Evolutionary conservation across 2,113 vertebrate genomes (phyloP).

Genomic region (Ovis aries): DNA sequence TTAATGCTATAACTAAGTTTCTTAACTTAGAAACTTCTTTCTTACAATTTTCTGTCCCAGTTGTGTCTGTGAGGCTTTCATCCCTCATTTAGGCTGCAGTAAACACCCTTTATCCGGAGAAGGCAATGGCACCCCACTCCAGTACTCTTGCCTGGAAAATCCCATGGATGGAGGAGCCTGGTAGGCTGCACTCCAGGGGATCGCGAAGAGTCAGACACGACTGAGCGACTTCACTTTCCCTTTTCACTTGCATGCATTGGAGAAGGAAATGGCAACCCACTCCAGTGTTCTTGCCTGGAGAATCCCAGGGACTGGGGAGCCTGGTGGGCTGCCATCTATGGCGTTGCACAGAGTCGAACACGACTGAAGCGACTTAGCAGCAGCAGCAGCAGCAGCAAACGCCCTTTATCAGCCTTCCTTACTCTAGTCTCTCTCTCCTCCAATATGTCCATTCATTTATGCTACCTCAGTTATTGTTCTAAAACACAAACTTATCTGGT

Average conservation of each 20-base stretch:
- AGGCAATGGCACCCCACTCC: too few species aligned
- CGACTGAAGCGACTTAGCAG: too few species aligned
- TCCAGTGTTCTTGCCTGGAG: too few species aligned
- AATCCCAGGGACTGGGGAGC: too few species aligned
- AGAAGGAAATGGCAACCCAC: too few species aligned
- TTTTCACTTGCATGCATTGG: too few species aligned
- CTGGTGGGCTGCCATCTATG: too few species aligned
- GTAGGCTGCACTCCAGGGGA: too few species aligned
- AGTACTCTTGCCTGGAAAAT: too few species aligned
- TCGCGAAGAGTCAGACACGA: rapidly evolving
- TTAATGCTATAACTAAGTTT: neutral
- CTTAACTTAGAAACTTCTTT: neutral
- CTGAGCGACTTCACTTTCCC: too few species aligned
- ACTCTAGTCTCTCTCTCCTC: neutral
- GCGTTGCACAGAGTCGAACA: too few species aligned
- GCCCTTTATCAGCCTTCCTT: neutral
- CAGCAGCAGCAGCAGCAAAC: neutral
- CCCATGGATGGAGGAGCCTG: too few species aligned
- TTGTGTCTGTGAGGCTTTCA: neutral
- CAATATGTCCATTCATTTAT: neutral
- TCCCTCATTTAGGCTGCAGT: neutral
- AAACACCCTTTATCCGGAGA: neutral
- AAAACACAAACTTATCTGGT: neutral
- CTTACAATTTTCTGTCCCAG: neutral
- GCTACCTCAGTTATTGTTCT: neutral